These are phyloP conservation scores for Meriones psammophilus DNA, from an alignment of 2,797 vertebrate genomes.

Conservation along the genomic window DNA sequence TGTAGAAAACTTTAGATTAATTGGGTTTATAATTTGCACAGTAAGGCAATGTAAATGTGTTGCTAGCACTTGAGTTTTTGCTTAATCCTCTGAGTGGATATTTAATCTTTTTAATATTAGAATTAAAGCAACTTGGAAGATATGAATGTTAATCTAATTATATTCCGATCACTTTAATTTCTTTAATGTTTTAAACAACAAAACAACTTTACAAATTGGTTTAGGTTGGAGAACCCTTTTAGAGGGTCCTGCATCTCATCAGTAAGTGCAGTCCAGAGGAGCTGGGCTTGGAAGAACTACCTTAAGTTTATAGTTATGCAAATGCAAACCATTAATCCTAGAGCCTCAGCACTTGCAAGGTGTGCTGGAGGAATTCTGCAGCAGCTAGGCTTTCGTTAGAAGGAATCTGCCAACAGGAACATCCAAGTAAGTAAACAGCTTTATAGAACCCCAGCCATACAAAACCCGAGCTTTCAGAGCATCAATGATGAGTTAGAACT, in stretches of 20 bases:
- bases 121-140: slow-evolving; percentile 95
- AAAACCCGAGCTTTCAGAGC: slow-evolving; percentile 56
- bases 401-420: slow-evolving; percentile 71
- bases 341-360: slow-evolving; percentile 81
- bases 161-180: slow-evolving; percentile 93
- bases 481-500: slow-evolving; percentile 50
- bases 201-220: slow-evolving; percentile 92
- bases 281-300: slow-evolving; percentile 80
- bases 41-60: slow-evolving; percentile 94
- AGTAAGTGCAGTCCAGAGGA: slow-evolving; percentile 89
- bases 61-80: slow-evolving; percentile 90
- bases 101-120: slow-evolving; percentile 98
- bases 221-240: slow-evolving; percentile 91
- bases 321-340: slow-evolving; percentile 87
- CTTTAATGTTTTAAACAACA: slow-evolving; percentile 92
- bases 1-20: slow-evolving; percentile 93
- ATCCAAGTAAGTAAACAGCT: slow-evolving; percentile 66
- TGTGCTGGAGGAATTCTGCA: slow-evolving; percentile 79
- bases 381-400: slow-evolving; percentile 73
- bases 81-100: slow-evolving; percentile 94
- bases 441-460: slow-evolving; percentile 49
- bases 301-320: slow-evolving; percentile 89
- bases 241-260: slow-evolving; percentile 91
- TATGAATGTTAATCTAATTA: slow-evolving; percentile 98
- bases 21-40: slow-evolving; percentile 95